Base-by-base conservation (phyloP, 2,797 vertebrate genomes). In the Amblyraja radiata region DNA sequence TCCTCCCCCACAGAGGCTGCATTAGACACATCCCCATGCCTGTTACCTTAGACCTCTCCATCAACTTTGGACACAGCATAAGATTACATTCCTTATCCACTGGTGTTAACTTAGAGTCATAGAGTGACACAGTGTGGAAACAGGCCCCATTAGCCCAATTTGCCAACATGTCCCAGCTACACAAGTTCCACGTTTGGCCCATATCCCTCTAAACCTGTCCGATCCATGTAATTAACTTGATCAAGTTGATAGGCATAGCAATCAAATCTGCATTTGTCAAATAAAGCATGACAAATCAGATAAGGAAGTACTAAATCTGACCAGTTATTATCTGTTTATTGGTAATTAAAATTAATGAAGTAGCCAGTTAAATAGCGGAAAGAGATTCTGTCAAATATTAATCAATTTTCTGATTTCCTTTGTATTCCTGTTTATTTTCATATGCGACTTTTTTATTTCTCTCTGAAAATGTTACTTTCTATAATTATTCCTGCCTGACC, bases 261-360 rank as follows among this genome's bases (percentile, higher is more conserved):
- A 91, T 91, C 39, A 91, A 91, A 71, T 71, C 71, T 91, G 7
- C 68, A 91, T 18, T 46, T 46, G 21, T 74, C 32, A 71, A 68
- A 54, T 74, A 73, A 91, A 36, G 71, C 68, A 91, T 91, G 39
- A n/a, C 71, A 13, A 91, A 76, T 91, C 90, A 74, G 54, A 91
- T 76, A 54, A 25, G 68, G 73, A 14, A 16, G n/a, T 28, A 91
- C 11, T 54, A 91, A 28, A 73, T 73, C 54, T 54, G 68, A 54
- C 71, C 90, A 54, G 71, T 68, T 54, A 74, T 74, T 18, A 39
- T 68, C 39, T 74, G 39, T 74, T 74, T 54, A 71, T 65, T 91
- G 68, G 39, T 46, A 86, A 71, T 91, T 71, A 36, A 32, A 36
- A 65, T 36, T 16, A 18, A 90, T 63, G 65, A 71, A 71, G 68